Base-by-base conservation (phyloP, 2,888 invertebrate genomes). In the Stictocephala bisonia region DNA sequence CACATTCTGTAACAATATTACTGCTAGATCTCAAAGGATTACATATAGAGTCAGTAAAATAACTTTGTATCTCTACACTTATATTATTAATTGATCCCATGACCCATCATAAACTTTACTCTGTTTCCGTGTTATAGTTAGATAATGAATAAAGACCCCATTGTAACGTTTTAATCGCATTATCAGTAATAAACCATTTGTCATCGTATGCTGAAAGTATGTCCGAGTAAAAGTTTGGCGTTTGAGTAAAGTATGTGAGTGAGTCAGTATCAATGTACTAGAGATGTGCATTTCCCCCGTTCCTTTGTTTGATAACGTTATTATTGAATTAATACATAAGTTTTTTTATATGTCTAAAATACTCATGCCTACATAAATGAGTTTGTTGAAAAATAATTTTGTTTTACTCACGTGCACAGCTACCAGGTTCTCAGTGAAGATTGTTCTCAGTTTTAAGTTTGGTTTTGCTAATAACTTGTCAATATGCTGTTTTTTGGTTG, bases 281-380 rank as follows among this genome's bases (percentile, higher is more conserved):
- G 4, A 29, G 15, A 29, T 56, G 15, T 3, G 9, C 2, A 1
- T 56, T 51, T 56, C 18, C 29, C 1, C 29, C 29, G 18, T 29
- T 18, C 3, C 27, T 22, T 3, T 3, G 6, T 24, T 24, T 24
- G 20, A 51, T 26, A 4, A 6, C 18, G 7, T 27, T n/a, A 15
- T 56, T 29, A 29, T 22, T 15, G 18, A 18, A 29, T 1, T 56
- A 15, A 29, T 56, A 56, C 56, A 56, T 56, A 4, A 56, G 3
- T 13, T 6, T 48, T 35, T 66, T 66, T 31, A 22, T 7, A 69
- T n/a, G 2, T 75, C 75, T 13, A 75, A 29, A 9, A 75, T 26
- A 13, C 40, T 41, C 20, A 73, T 20, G 1, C 75, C 75, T 9
- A 60, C 41, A 40, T 44, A 68, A 22, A 75, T 75, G 7, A 72